Evolutionary conservation across 2,888 invertebrate genomes (phyloP).

Genomic region (Pristionchus fissidentatus): DNA sequence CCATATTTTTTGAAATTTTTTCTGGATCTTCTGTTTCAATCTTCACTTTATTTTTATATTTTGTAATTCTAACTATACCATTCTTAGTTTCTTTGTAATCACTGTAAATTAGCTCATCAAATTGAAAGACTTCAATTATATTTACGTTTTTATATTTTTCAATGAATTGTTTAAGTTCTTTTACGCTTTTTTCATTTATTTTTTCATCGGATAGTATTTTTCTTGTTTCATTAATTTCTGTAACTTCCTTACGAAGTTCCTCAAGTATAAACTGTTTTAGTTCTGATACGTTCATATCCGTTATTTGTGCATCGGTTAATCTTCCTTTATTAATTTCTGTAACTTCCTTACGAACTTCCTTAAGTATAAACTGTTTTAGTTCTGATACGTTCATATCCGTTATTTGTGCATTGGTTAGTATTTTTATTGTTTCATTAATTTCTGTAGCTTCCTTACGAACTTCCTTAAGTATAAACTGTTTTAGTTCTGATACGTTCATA

Average conservation of each 20-base stretch:
- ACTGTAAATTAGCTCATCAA: constrained; percentile 53
- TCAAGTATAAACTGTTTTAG: too few species aligned
- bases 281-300: constrained; percentile 36
- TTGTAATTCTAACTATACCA: constrained; percentile 48
- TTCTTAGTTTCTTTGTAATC: constrained; percentile 53
- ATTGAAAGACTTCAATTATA: constrained; percentile 53
- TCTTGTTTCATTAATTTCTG: not conserved
- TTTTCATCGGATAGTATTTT: not conserved
- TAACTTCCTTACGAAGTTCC: too few species aligned
- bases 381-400: too few species aligned
- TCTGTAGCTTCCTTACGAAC: too few species aligned
- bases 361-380: too few species aligned
- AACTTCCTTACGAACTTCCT: constrained; percentile 54
- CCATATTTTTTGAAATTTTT: too few species aligned
- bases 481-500: too few species aligned
- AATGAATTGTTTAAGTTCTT: constrained; percentile 46
- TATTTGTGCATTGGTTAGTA: too few species aligned
- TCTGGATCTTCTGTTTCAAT: too few species aligned
- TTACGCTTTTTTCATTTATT: too few species aligned
- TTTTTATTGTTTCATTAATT: not conserved
- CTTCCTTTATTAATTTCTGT: constrained; percentile 46
- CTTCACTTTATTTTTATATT: constrained; percentile 51
- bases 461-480: too few species aligned
- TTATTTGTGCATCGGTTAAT: constrained; percentile 39
- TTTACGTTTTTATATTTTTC: not conserved